These are phyloP conservation scores for Anoplophora glabripennis DNA, from an alignment of 1,140 invertebrate species.

Conservation along the genomic window DNA sequence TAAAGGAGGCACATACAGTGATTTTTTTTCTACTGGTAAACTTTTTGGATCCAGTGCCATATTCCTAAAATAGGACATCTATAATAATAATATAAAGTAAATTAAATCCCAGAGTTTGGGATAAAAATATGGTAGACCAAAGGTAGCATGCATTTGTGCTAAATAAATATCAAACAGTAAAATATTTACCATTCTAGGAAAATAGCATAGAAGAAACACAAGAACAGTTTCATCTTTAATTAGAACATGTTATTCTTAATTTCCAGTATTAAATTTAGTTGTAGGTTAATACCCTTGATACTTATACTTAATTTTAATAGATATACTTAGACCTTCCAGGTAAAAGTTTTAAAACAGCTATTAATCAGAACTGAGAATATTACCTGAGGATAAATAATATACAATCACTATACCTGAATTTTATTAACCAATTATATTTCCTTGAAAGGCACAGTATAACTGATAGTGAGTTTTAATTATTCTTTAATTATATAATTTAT, in stretches of 20 bases:
- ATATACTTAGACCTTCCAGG: too few species aligned
- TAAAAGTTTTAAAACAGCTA: too few species aligned
- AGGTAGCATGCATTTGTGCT: background rate
- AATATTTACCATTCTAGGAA: conserved; percentile 3
- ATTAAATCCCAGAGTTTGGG: background rate
- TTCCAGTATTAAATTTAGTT: too few species aligned
- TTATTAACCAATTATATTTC: too few species aligned
- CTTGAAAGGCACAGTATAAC: conserved; percentile 6
- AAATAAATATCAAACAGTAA: background rate
- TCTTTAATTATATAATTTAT: conserved; percentile 1
- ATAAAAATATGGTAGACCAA: background rate
- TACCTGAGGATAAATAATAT: too few species aligned
- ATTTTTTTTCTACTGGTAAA: conserved; percentile 52
- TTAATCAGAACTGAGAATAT: too few species aligned
- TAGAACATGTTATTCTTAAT: background rate
- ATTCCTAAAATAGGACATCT: conserved; percentile 31
- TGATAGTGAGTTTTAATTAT: background rate
- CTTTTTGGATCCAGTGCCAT: conserved; percentile 51
- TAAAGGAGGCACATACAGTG: conserved; percentile 54
- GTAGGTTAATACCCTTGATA: too few species aligned
- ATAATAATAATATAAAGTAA: background rate
- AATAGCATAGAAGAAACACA: background rate
- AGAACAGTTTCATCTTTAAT: background rate
- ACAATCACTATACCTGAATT: too few species aligned
- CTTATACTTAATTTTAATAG: too few species aligned